These are phyloP conservation scores for Limenitis camilla DNA, from an alignment of 2,888 invertebrate genomes.

Conservation along the genomic window DNA sequence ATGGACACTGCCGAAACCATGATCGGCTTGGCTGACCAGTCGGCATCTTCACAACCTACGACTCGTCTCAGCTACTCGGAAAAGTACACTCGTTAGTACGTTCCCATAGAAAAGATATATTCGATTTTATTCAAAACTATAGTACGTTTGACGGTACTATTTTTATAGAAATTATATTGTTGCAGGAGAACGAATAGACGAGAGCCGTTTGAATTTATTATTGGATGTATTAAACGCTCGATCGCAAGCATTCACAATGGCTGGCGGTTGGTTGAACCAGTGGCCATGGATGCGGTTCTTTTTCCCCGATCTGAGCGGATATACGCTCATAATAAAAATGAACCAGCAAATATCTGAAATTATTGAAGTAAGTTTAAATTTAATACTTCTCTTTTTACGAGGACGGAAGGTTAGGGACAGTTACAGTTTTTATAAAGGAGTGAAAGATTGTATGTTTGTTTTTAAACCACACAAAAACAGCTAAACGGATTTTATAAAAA, in stretches of 20 bases:
- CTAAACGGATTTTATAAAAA: too few species aligned
- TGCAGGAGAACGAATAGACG: slow-evolving; percentile 73
- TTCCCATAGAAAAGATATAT: too few species aligned
- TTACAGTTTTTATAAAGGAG: too few species aligned
- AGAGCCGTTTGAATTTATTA: slow-evolving; percentile 59
- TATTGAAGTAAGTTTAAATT: slow-evolving; percentile 38
- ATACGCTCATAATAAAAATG: slow-evolving; percentile 66
- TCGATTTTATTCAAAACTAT: too few species aligned
- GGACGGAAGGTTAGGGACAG: background rate
- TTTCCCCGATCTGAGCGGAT: slow-evolving; percentile 77
- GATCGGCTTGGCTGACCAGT: too few species aligned
- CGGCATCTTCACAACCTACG: too few species aligned
- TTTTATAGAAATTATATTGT: background rate
- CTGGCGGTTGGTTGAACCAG: slow-evolving; percentile 80
- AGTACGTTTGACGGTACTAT: background rate
- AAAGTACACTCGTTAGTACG: too few species aligned
- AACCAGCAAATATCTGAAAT: slow-evolving; percentile 72
- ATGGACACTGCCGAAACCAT: too few species aligned
- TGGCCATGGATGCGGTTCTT: slow-evolving; percentile 79
- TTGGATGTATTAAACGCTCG: slow-evolving; percentile 44
- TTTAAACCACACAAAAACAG: too few species aligned
- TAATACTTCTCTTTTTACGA: background rate
- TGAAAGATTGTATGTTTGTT: too few species aligned
- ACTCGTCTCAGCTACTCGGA: too few species aligned
- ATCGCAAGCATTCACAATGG: slow-evolving; percentile 72